Conservation (phyloP, 2,113 vertebrate genomes). For the Melospiza melodia region DNA sequence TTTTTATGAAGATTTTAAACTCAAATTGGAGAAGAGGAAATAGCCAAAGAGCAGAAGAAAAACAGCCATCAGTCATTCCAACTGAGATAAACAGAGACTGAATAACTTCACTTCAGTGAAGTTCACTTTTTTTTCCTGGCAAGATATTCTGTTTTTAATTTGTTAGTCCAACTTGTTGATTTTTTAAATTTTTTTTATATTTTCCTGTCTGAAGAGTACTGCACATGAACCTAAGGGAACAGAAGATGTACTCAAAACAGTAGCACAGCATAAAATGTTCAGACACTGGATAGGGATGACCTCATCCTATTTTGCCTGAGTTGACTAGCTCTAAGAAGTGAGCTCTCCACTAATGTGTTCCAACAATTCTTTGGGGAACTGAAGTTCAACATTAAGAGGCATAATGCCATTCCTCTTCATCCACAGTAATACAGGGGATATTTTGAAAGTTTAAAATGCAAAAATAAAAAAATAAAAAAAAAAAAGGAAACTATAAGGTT, state of each 20-base stretch:
- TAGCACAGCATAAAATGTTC: conserved; percentile 45
- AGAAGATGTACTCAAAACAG: conserved; percentile 33
- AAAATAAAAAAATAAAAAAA: neutral
- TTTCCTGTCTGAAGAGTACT: neutral
- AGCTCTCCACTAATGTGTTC: neutral
- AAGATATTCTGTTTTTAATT: conserved; percentile 32
- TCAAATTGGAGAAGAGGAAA: conserved; percentile 5
- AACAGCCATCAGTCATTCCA: conserved; percentile 52
- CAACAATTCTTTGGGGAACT: neutral
- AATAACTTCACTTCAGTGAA: neutral
- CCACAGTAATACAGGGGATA: neutral
- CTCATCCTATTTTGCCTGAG: conserved; percentile 26
- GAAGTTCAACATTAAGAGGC: neutral
- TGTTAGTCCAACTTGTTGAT: neutral
- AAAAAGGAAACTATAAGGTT: neutral
- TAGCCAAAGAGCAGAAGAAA: conserved; percentile 37
- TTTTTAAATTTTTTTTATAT: neutral
- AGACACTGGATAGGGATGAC: neutral
- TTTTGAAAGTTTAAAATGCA: neutral
- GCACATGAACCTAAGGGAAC: neutral
- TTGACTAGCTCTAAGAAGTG: neutral
- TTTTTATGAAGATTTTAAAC: conserved; percentile 43
- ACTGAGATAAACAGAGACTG: conserved; percentile 52
- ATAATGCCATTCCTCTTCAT: neutral
- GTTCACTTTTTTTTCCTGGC: conserved; percentile 19